These are phyloP conservation scores for Spodoptera littoralis DNA, from an alignment of 2,888 invertebrate genomes.

Conservation along the genomic window DNA sequence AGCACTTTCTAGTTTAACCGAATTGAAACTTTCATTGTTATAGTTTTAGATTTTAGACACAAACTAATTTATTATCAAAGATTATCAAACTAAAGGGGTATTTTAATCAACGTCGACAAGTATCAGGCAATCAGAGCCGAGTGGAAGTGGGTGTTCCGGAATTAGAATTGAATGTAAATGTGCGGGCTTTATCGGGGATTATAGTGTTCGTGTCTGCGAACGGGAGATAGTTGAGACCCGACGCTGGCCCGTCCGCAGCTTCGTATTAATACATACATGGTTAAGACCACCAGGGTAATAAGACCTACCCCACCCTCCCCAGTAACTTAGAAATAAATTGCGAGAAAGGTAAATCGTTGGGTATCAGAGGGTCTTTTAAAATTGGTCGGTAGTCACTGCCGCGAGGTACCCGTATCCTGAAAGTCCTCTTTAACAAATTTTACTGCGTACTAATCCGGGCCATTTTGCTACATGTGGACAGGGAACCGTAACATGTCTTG, in stretches of 20 bases:
- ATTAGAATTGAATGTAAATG: constrained; percentile 90
- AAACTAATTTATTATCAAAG: constrained; percentile 53
- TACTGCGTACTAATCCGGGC: constrained; percentile 85
- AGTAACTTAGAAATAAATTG: constrained; percentile 2
- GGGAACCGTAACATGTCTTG: constrained; percentile 80
- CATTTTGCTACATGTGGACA: constrained; percentile 74
- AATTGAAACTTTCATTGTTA: constrained; percentile 28
- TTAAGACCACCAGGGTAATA: constrained; percentile 61
- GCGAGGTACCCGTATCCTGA: constrained; percentile 79
- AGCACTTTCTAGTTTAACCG: constrained; percentile 42
- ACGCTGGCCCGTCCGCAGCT: constrained; percentile 74
- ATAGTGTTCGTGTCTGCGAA: constrained; percentile 88
- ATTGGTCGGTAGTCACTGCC: constrained; percentile 67
- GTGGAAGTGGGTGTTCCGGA: constrained; percentile 82
- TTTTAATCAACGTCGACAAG: constrained; percentile 85
- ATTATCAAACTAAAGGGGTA: constrained; percentile 64
- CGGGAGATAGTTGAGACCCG: constrained; percentile 85
- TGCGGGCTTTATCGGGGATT: constrained; percentile 90
- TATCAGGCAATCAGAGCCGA: constrained; percentile 84
- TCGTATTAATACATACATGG: constrained; percentile 76
- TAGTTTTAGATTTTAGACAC: constrained; percentile 28
- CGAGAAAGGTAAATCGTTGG: neutral
- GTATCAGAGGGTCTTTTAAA: constrained; percentile 55
- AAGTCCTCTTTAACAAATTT: constrained; percentile 86
- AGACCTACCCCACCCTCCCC: constrained; percentile 53